phyloP scores from a whole-genome alignment of 2,888 invertebrate species.

The Kryphioiulus occultus region DNA sequence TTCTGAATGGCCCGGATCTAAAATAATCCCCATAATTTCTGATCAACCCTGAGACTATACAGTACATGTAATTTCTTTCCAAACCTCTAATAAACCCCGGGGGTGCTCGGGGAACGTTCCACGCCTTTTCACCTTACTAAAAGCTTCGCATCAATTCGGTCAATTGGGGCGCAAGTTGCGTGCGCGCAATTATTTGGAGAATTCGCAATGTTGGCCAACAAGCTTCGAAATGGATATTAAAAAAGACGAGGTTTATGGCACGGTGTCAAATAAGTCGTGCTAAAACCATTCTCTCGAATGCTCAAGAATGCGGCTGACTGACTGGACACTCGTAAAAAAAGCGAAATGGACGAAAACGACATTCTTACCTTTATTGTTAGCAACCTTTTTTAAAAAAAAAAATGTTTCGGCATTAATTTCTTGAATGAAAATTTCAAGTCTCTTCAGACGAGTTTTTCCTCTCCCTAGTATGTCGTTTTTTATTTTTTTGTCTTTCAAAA shows the following conservation, averaged over 20 bases:
- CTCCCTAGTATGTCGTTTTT: not conserved
- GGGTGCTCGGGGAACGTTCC: not conserved
- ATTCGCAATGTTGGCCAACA: not conserved
- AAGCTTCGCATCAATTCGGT: not conserved
- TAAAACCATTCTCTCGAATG: not conserved
- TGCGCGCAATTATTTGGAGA: not conserved
- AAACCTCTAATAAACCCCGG: not conserved
- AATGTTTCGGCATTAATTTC: not conserved
- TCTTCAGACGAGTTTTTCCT: not conserved
- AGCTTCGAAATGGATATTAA: not conserved
- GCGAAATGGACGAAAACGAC: not conserved
- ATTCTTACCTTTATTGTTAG: not conserved
- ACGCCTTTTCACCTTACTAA: not conserved
- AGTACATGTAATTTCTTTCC: not conserved
- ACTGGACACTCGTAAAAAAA: not conserved
- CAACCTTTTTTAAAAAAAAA: not conserved
- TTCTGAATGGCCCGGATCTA: too few species aligned
- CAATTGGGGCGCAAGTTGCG: not conserved
- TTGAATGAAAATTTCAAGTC: slow-evolving; percentile 5
- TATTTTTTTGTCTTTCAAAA: not conserved
- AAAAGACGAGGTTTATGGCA: not conserved
- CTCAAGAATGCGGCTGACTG: not conserved
- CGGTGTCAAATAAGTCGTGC: not conserved
- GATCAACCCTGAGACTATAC: too few species aligned
- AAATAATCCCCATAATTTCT: too few species aligned